Base-by-base conservation (phyloP, 2,888 invertebrate species). In the Lasioglossum calceatum region DNA sequence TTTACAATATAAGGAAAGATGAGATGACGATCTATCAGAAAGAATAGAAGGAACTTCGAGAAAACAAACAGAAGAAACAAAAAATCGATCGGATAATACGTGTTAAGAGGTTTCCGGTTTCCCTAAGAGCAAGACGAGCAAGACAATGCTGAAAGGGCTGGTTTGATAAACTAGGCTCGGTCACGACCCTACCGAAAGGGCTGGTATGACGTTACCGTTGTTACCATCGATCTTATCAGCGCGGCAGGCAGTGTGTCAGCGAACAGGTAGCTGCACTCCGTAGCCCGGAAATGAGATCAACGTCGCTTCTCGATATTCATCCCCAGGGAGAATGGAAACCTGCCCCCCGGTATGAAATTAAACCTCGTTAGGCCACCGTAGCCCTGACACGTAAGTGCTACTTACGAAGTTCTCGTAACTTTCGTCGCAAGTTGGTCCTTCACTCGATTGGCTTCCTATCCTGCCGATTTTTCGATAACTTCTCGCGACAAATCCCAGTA, bases 241-340 rank as follows among this genome's bases (percentile, higher is more conserved):
- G 54, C 54, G 58, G 58, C 10, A 58, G 58, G 8, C 58, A 58
- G 58, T 58, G n/a, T 58, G 39, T 42, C 70, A 54, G 32, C 12
- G 75, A 76, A 84, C 73, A 82, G 84, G 44, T 79, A 81, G 71
- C 16, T 71, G 42, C 44, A 39, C 74, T 77, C 42, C 67, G 58
- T 70, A 7, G n/a, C 42, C 78, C 77, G 88, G 88, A 90, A 92
- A 92, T 89, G 88, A 91, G 87, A 92, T 93, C 92, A 93, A 91
- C 84, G 92, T 93, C 93, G 82, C 86, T 85, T 88, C 76, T 73
- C 88, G 87, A 92, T 92, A 92, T 92, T 92, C 89, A 86, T 74
- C 78, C 77, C 81, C 1, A 36, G 42, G 54, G 74, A 58, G 44
- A 72, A 64, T 70, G 79, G 67, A 79, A 84, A 87, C 82, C 44